Evolutionary conservation across 2,888 invertebrate species (phyloP).

Genomic region (Torymus texanus): DNA sequence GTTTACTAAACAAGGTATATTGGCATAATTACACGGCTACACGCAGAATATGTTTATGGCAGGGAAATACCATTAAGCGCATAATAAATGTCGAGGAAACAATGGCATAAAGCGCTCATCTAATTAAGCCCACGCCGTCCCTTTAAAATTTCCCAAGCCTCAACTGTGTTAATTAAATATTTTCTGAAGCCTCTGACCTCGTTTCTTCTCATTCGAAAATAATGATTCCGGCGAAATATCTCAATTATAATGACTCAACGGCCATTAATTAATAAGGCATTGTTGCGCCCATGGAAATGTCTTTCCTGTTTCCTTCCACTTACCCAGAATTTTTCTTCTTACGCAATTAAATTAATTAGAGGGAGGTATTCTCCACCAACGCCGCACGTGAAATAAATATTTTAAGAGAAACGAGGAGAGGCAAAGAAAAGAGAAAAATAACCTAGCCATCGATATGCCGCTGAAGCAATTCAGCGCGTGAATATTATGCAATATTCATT

Average conservation of each 20-base stretch:
- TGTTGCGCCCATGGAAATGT: slow-evolving; percentile 5
- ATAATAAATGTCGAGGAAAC: slow-evolving; percentile 8
- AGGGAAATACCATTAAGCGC: slow-evolving; percentile 13
- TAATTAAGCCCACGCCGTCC: slow-evolving; percentile 27
- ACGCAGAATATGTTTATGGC: neutral
- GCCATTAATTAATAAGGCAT: slow-evolving; percentile 46
- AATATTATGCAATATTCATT: too few species aligned
- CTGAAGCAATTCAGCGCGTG: too few species aligned
- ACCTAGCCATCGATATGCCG: too few species aligned
- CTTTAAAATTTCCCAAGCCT: slow-evolving; percentile 5
- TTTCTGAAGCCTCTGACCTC: slow-evolving; percentile 41
- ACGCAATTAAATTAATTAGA: slow-evolving; percentile 30
- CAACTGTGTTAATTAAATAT: slow-evolving; percentile 38
- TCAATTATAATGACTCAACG: slow-evolving; percentile 17
- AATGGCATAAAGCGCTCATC: slow-evolving; percentile 29
- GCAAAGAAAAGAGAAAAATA: too few species aligned
- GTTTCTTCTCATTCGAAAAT: slow-evolving; percentile 27
- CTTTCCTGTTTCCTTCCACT: neutral
- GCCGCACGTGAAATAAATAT: neutral
- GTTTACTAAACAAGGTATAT: too few species aligned
- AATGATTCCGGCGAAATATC: slow-evolving; percentile 36
- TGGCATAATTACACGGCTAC: neutral
- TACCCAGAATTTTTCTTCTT: neutral
- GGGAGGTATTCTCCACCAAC: neutral
- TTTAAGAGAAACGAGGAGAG: neutral